Evolutionary conservation across 2,888 invertebrate genomes (phyloP).

Genomic region (Pseudococcus longispinus): DNA sequence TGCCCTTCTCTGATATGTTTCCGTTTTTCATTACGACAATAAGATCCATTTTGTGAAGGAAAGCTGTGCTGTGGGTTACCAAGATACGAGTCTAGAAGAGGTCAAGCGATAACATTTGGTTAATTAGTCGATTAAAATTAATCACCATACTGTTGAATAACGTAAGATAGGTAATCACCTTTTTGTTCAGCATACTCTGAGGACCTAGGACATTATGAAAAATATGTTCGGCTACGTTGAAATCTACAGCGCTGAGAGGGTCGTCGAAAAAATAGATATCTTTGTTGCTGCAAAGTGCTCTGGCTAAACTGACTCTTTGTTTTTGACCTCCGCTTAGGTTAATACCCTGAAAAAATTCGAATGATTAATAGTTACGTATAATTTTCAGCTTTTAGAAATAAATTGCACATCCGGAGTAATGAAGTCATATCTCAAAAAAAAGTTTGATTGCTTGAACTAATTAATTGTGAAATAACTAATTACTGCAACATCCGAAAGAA

Average conservation of each 20-base stretch:
- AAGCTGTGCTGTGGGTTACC: constrained; percentile 95
- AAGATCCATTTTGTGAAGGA: constrained; percentile 86
- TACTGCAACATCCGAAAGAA: too few relatives aligned
- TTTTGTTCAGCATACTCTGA: constrained; percentile 62
- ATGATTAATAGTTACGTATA: too few relatives aligned
- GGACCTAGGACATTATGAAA: constrained; percentile 70
- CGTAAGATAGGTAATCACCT: constrained; percentile 62
- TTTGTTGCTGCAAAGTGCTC: constrained; percentile 87
- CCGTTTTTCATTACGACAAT: constrained; percentile 90
- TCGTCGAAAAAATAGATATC: constrained; percentile 95
- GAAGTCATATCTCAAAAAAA: too few relatives aligned
- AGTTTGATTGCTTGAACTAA: too few relatives aligned
- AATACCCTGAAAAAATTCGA: constrained; percentile 68
- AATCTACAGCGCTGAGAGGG: constrained; percentile 77
- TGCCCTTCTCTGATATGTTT: constrained; percentile 85
- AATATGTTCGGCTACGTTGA: constrained; percentile 72
- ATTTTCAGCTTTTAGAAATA: too few relatives aligned
- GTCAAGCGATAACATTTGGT: not conserved
- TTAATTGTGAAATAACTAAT: too few relatives aligned
- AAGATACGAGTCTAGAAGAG: constrained; percentile 76
- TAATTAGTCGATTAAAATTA: not conserved
- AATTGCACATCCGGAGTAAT: too few relatives aligned
- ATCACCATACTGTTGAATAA: not conserved
- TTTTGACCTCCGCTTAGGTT: constrained; percentile 92
- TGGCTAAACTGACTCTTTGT: constrained; percentile 87